A percentile compares a stretch with the other conserved stretches of the same genome.
Evolutionary conservation across 2,888 invertebrate species (phyloP).

Genomic region (Rotaria macrura): DNA sequence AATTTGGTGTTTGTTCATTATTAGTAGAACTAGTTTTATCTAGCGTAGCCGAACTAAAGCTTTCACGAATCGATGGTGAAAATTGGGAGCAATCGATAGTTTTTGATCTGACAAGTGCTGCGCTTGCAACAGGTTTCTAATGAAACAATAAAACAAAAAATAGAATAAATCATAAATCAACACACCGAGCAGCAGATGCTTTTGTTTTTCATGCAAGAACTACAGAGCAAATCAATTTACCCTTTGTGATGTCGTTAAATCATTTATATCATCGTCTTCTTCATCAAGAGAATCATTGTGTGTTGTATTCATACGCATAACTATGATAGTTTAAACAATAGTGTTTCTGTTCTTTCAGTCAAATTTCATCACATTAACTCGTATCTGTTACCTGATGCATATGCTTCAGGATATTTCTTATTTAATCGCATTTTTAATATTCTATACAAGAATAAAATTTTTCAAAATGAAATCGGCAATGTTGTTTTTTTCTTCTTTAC

Average conservation of each 20-base stretch:
- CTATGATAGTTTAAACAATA: background rate
- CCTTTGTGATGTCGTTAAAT: background rate
- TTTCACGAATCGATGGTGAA: background rate
- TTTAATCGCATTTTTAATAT: background rate
- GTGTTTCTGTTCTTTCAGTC: background rate
- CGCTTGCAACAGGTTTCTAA: background rate
- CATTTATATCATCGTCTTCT: background rate
- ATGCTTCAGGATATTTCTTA: conserved; percentile 14
- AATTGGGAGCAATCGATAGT: background rate
- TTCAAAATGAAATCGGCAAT: no score
- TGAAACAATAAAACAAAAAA: background rate
- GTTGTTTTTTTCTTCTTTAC: background rate
- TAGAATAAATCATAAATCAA: no score
- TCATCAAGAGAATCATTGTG: background rate
- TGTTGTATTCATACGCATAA: background rate
- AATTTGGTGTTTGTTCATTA: background rate
- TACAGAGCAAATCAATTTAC: background rate
- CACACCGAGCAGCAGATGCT: background rate
- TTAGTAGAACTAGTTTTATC: background rate
- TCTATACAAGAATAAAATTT: background rate
- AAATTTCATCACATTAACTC: background rate
- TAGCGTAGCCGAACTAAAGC: background rate
- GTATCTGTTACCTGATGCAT: background rate
- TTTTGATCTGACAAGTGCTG: background rate
- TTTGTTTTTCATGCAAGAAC: background rate